phyloP scores from a whole-genome alignment of 2,888 invertebrate genomes.

The Mactromeris polynyma region DNA sequence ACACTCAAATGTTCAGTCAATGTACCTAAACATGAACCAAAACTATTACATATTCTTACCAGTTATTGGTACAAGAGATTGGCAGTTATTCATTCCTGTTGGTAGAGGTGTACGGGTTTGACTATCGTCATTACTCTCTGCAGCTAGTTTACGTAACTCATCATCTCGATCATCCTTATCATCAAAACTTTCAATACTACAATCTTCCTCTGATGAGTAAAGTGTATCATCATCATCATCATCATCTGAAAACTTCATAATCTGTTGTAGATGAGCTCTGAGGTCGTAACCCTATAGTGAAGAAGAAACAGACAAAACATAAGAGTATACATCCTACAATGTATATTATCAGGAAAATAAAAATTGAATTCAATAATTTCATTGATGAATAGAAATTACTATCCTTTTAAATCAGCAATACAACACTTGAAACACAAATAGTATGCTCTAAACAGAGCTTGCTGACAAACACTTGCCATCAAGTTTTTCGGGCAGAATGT shows the following conservation, averaged over 20 bases:
- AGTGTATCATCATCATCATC: slow-evolving; percentile 43
- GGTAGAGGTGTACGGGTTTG: slow-evolving; percentile 57
- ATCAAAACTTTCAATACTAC: slow-evolving; percentile 66
- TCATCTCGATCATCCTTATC: slow-evolving; percentile 62
- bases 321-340: no score
- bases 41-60: slow-evolving; percentile 26
- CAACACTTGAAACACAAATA: no score
- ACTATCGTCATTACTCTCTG: slow-evolving; percentile 32
- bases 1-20: no score
- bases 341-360: no score
- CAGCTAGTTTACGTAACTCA: slow-evolving; percentile 60
- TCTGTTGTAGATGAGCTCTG: slow-evolving; percentile 62
- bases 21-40: neutral
- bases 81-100: slow-evolving; percentile 50
- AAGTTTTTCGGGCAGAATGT: no score
- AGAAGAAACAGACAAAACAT: neutral
- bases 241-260: slow-evolving; percentile 65
- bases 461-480: no score
- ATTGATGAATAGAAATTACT: no score
- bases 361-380: no score
- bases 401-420: no score
- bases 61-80: slow-evolving; percentile 56
- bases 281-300: slow-evolving; percentile 63
- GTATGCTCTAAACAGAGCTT: no score
- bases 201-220: slow-evolving; percentile 48